Percentiles rank a stretch among this genome's conserved stretches.
phyloP scores from a whole-genome alignment of 2,888 invertebrate genomes.

The Caprella mutica region DNA sequence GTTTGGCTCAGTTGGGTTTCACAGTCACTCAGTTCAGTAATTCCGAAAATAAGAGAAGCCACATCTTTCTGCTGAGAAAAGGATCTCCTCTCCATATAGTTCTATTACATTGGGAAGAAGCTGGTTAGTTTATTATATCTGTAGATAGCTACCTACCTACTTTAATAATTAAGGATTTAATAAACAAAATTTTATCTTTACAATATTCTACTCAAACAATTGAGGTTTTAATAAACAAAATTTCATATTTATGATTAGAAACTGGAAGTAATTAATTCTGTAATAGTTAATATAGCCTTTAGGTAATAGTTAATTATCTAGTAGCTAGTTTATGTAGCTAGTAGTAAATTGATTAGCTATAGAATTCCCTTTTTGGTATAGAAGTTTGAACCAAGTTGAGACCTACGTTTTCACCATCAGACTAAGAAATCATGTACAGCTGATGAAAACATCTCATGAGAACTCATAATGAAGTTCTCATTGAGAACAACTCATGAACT shows the following conservation, averaged over 20 bases:
- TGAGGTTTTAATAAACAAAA: neutral
- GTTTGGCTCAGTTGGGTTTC: constrained; percentile 25
- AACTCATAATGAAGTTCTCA: too few species aligned
- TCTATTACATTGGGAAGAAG: constrained; percentile 13
- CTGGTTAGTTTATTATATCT: constrained; percentile 16
- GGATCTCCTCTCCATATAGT: constrained; percentile 22
- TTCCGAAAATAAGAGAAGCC: constrained; percentile 12
- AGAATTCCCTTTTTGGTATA: too few species aligned
- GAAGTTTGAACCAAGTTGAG: too few species aligned
- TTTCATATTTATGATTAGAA: neutral
- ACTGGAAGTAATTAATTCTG: neutral
- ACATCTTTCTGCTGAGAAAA: constrained; percentile 17
- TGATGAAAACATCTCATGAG: too few species aligned
- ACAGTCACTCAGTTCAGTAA: constrained; percentile 18
- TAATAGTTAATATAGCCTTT: too few species aligned
- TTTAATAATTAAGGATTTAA: neutral
- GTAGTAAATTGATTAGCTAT: too few species aligned
- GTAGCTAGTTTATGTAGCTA: too few species aligned
- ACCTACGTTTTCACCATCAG: too few species aligned
- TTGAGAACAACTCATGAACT: too few species aligned
- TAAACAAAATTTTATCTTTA: neutral
- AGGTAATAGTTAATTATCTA: too few species aligned
- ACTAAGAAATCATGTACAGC: too few species aligned
- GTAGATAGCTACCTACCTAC: too few species aligned
- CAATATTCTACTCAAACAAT: neutral